Evolutionary conservation across 2,113 vertebrate genomes (phyloP), one percentile per base, ranked within the genome.

Genomic region (Callospermophilus lateralis): DNA sequence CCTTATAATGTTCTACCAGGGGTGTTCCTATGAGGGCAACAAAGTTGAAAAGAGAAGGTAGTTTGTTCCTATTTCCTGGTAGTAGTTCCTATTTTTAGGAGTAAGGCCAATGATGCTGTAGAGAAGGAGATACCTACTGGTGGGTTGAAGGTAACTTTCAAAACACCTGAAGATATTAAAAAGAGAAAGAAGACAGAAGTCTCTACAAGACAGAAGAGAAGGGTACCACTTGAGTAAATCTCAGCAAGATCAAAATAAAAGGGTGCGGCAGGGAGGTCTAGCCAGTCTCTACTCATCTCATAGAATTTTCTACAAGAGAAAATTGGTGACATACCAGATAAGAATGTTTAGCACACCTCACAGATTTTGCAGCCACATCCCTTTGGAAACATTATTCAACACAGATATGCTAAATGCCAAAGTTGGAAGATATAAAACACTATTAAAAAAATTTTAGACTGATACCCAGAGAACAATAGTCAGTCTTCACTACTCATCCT

Each of bases 31-130:
- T 55, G 96, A 93, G 68, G 48, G 68, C 92, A 93, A 93, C 63
- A 96, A 63, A 55, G 0, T 92, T 96, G 85, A 73, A 96, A 70
- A 90, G 63, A 39, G 1, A 45, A 53, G 22, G 32, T 93, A 97
- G 88, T 96, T 98, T 90, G 96, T 76, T 74, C 98, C 93, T 96
- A 65, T 89, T 94, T 98, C 84, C 97, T 92, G 53, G 80, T 88
- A 92, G 0, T 96, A 96, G 90, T 96, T 98, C 86, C 81, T 86
- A n/a, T 97, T 94, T 98, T 98, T 90, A 95, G 83, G 94, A 96
- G 77, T 92, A 83, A 81, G 42, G 74, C 81, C 97, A 97, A 42
- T 95, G 84, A 96, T 93, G 95, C 92, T 93, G 9, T 96, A 95
- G 58, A 72, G 92, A 85, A 97, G 93, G 93, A 97, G 93, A 96